Base-by-base conservation (phyloP, 1,140 invertebrate species). In the Drosophila obscura region DNA sequence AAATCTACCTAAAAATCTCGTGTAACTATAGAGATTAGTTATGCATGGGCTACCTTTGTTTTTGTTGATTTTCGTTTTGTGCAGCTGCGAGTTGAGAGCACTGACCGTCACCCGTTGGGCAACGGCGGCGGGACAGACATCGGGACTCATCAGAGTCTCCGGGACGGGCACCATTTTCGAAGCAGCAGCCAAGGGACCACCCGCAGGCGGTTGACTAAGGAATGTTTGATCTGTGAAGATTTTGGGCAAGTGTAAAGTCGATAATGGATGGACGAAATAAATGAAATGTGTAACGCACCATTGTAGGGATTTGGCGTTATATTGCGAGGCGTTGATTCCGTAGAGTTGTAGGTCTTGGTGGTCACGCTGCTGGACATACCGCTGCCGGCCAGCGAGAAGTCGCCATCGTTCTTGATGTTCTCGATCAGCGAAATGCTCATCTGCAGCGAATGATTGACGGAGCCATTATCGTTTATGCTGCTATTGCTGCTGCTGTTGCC, bases 101-200 rank as follows among this genome's bases (percentile, higher is more conserved):
- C 71, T 60, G 1, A 92, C 91, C 0, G 83, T 80, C 13, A 87
- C 77, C 24, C 82, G 75, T 64, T 92, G 85, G 15, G 89, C 85
- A 11, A 88, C 90, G 46, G 91, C 85, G 15, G 93, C 89, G 63
- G 94, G 94, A 76, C 94, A 93, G 83, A 96, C 96, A 91, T 96
- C 96, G 2, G 96, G 96, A 91, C 96, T 96, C 95, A 96, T 96
- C 0, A 97, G 92, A 1, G 96, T 96, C 85, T 97, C 96, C 7
- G 96, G 96, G 39, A 97, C 96, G 3, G 96, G 96, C 1, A 97
- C 95, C 92, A 97, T 94, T 92, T 96, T 96, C 1, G 95, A 96
- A 44, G 96, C 95, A 43, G 96, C 96, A 85, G 96, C 95, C 52
- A 97, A 85, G 2, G 96, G 95, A 78, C 91, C 90, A 0, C 85